These are phyloP conservation scores for Lordiphosa fenestrarum DNA, from an alignment of 2,888 invertebrate species.

Conservation along the genomic window DNA sequence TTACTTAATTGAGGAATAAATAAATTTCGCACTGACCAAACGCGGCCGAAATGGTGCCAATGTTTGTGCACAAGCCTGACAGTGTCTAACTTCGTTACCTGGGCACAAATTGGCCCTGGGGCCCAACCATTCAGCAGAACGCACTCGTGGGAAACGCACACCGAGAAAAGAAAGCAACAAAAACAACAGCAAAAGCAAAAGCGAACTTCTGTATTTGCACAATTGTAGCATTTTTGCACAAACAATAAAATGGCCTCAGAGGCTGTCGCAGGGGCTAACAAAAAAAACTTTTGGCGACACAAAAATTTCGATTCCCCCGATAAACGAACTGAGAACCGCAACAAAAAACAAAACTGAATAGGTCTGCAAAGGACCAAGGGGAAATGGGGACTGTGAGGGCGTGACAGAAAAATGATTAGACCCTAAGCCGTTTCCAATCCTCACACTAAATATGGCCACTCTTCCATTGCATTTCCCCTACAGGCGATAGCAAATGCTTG, in stretches of 20 bases:
- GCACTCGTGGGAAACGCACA: conserved; percentile 60
- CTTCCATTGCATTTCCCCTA: conserved; percentile 8
- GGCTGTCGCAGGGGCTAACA: conserved; percentile 20
- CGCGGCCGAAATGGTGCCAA: conserved; percentile 28
- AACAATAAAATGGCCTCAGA: conserved; percentile 68
- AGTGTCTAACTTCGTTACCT: conserved; percentile 48
- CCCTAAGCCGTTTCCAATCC: too few relatives aligned
- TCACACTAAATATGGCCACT: too few relatives aligned
- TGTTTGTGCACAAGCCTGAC: conserved; percentile 58
- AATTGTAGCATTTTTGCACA: conserved; percentile 58
- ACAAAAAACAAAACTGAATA: not conserved
- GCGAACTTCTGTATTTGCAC: conserved; percentile 61
- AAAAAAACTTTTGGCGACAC: conserved; percentile 46
- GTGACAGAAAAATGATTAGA: too few relatives aligned
- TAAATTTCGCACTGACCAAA: conserved; percentile 67
- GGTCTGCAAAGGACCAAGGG: too few relatives aligned
- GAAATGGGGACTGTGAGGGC: too few relatives aligned
- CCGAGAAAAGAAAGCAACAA: conserved; percentile 5
- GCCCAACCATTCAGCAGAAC: conserved; percentile 56
- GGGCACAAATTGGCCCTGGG: conserved; percentile 53
- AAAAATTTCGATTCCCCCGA: conserved; percentile 66
- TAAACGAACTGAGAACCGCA: conserved; percentile 32
- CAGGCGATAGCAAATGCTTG: conserved; percentile 79
- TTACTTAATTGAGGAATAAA: conserved; percentile 62
- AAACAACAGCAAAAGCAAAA: conserved; percentile 42